Base-by-base conservation (phyloP, 2,113 vertebrate species). In the Eolophus roseicapilla region DNA sequence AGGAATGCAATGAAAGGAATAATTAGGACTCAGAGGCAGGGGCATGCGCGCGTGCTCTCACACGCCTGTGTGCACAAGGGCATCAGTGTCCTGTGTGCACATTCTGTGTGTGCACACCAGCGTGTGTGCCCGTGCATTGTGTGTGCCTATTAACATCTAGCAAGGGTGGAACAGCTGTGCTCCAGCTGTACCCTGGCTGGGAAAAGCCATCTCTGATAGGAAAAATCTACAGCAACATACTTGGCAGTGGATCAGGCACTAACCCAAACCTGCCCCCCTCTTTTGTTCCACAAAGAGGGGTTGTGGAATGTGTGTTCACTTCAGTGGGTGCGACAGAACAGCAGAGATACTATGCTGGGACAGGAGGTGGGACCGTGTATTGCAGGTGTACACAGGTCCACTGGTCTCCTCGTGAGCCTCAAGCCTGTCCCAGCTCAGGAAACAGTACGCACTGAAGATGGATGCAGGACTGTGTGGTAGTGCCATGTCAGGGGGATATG, bases 121-220 rank as follows among this genome's bases (percentile, higher is more conserved):
- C 1, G 31, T 70, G 68, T 80, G 95, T 68, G 85, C 81, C 84
- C 59, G 0, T 5, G 77, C 7, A 1, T 18, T 5, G n/a, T 47
- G 74, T 31, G 74, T 74, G 95, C 93, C 82, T 35, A 71, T 60
- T 88, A 73, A 55, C 70, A 35, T 27, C 76, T 25, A 67, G 64
- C 12, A 19, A 18, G 0, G 13, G 29, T 11, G 21, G 8, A 70
- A 80, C 86, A 94, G 90, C 95, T 94, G 94, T 41, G 69, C 47
- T 92, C 92, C 96, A 96, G 96, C 96, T 92, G 91, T 90, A 79
- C 67, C 41, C 88, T 9, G 62, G 23, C 82, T n/a, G 44, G 44
- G 91, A 57, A 86, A 41, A 80, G 20, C 69, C 39, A 4, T 9
- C 63, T 13, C 12, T 4, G 44, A 5, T 11, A 21, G 83, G 46